Percentiles rank a stretch among this genome's conserved stretches.
Evolutionary conservation across 1,140 invertebrate genomes (phyloP).

Genomic region (Ctenoplectra terminalis): DNA sequence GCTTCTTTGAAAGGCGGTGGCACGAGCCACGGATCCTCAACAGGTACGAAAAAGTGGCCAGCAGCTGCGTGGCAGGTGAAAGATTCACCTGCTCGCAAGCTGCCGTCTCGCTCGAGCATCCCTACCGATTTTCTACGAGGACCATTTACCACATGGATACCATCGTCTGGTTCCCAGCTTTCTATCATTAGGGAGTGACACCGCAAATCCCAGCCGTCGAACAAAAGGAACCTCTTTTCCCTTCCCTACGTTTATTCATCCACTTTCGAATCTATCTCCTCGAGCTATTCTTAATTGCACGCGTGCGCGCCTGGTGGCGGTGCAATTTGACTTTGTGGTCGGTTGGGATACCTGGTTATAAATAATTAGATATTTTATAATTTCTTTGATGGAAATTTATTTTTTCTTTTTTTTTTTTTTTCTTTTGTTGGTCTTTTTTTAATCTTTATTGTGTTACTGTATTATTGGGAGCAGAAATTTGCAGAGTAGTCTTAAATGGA

Average conservation of each 20-base stretch:
- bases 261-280: not conserved
- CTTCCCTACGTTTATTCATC: not conserved
- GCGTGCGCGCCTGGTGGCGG: not conserved
- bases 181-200: not conserved
- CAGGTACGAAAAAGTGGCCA: slow-evolving; percentile 53
- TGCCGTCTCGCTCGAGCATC: slow-evolving; percentile 65
- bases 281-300: not conserved
- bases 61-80: slow-evolving; percentile 80
- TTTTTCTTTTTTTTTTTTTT: no score
- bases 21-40: slow-evolving; percentile 36
- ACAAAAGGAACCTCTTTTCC: not conserved
- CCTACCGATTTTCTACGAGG: slow-evolving; percentile 66
- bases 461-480: no score
- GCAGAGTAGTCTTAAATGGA: no score
- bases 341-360: no score
- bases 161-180: not conserved
- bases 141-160: slow-evolving; percentile 71
- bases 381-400: no score
- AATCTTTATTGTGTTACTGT: no score
- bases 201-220: not conserved
- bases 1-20: slow-evolving; percentile 20
- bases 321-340: not conserved
- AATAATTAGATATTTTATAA: no score
- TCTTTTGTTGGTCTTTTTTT: no score
- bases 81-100: slow-evolving; percentile 80